Evolutionary conservation across 2,888 invertebrate genomes (phyloP), one percentile per base, ranked within the genome.

Genomic region (Euclidia mi): DNA sequence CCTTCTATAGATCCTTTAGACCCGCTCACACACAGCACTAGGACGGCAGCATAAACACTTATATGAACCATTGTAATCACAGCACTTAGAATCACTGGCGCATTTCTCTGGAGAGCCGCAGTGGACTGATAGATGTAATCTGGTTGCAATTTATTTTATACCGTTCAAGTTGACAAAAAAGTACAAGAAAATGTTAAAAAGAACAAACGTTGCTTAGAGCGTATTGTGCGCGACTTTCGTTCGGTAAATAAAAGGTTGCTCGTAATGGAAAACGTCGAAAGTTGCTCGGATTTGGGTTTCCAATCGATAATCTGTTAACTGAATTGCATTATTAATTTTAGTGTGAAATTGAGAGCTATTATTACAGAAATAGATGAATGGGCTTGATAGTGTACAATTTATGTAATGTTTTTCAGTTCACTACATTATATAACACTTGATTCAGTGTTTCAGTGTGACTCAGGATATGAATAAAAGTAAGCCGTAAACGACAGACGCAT

Each of bases 81-180:
- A 57, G 38, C 84, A 89, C 87, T 78, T 37, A 70, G 75, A 61
- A 74, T 55, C 60, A 62, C 56, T 71, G 65, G 69, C 65, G 75
- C 91, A 92, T 92, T 85, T 87, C 92, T 78, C 72, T 78, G 65
- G 71, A 61, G 71, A 63, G 62, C 80, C 41, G 64, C 63, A 75
- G 69, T 67, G 64, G 69, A 93, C 92, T 94, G 92, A 85, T 90
- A 68, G 66, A 51, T 51, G 48, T 53, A 67, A 67, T 73, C 71
- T 65, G 58, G 68, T 75, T 65, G 67, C 82, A 81, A 87, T 87
- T 89, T 87, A 82, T 92, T 94, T 88, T 94, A 94, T 94, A 94
- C 84, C 69, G 63, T 71, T 68, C 58, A 44, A 66, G 69, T 62
- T 68, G 68, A 78, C 64, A 80, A 83, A 78, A 29, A 90, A 85